Percentiles rank a stretch among this genome's conserved stretches.
phyloP scores from a whole-genome alignment of 2,113 vertebrate species.

The Epinephelus lanceolatus region DNA sequence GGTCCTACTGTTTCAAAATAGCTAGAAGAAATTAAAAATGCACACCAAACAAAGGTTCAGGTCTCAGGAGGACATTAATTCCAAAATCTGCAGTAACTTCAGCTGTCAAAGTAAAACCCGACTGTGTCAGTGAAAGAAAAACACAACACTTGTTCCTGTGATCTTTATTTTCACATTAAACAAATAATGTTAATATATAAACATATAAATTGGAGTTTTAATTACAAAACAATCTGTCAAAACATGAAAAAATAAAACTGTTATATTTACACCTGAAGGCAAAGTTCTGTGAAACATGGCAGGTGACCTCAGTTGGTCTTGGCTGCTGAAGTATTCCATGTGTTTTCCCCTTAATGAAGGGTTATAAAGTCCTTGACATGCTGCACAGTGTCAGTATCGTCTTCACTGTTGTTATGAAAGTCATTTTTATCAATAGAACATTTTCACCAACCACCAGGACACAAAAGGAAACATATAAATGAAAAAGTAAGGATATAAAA shows the following conservation, averaged over 20 bases:
- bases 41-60: no score
- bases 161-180: constrained; percentile 73
- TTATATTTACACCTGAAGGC: constrained; percentile 59
- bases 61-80: neutral
- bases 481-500: neutral
- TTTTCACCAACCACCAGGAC: constrained; percentile 7
- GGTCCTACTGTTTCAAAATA: no score
- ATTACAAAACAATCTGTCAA: constrained; percentile 75
- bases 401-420: neutral
- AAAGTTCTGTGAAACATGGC: constrained; percentile 42
- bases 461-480: neutral
- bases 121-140: neutral
- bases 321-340: constrained; percentile 19
- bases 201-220: constrained; percentile 69
- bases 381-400: constrained; percentile 30
- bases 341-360: neutral
- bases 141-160: constrained; percentile 9
- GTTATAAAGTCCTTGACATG: neutral
- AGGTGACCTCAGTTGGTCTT: constrained; percentile 15
- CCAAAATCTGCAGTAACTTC: constrained; percentile 1
- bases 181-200: constrained; percentile 63
- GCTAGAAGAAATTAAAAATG: no score
- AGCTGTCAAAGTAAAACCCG: neutral
- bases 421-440: neutral
- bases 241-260: constrained; percentile 61